phyloP scores from a whole-genome alignment of 1,140 invertebrate genomes.

The Drosophila lowei region DNA sequence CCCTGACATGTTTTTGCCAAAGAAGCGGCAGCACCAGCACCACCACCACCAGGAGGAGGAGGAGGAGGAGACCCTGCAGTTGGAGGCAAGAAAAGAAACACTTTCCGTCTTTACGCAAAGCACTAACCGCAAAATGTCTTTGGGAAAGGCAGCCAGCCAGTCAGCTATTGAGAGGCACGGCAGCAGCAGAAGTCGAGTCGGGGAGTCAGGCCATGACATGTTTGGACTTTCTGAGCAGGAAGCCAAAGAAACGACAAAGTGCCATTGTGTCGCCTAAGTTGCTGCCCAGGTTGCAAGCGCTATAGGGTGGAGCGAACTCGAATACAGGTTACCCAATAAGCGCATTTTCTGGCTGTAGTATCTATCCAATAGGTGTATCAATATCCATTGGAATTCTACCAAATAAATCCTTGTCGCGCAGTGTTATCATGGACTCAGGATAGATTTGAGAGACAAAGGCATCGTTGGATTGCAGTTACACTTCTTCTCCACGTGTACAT shows the following conservation, averaged over 20 bases:
- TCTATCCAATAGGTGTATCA: too few species aligned
- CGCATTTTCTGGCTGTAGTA: too few species aligned
- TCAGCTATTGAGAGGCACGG: constrained; percentile 4
- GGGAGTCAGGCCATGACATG: constrained; percentile 59
- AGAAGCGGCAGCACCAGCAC: not conserved
- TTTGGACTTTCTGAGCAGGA: constrained; percentile 75
- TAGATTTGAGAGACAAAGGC: too few species aligned
- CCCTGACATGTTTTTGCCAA: constrained; percentile 61
- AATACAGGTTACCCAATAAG: not conserved
- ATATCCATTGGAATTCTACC: too few species aligned
- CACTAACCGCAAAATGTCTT: constrained; percentile 57
- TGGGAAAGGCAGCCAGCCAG: constrained; percentile 47
- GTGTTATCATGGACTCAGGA: too few species aligned
- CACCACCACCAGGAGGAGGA: constrained; percentile 11
- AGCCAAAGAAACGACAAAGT: constrained; percentile 61
- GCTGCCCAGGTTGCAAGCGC: constrained; percentile 54
- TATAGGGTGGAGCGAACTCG: too few species aligned
- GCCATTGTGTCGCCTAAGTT: constrained; percentile 52
- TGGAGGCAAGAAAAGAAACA: constrained; percentile 54
- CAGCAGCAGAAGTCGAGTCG: constrained; percentile 12
- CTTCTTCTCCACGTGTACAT: too few species aligned
- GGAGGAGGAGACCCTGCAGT: constrained; percentile 1
- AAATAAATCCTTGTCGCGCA: too few species aligned
- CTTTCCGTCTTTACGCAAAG: constrained; percentile 68
- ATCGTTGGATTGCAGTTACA: too few species aligned